Percentiles rank a stretch among this genome's conserved stretches.
Conservation (phyloP, 2,113 vertebrate species). For the Percina caprodes region DNA sequence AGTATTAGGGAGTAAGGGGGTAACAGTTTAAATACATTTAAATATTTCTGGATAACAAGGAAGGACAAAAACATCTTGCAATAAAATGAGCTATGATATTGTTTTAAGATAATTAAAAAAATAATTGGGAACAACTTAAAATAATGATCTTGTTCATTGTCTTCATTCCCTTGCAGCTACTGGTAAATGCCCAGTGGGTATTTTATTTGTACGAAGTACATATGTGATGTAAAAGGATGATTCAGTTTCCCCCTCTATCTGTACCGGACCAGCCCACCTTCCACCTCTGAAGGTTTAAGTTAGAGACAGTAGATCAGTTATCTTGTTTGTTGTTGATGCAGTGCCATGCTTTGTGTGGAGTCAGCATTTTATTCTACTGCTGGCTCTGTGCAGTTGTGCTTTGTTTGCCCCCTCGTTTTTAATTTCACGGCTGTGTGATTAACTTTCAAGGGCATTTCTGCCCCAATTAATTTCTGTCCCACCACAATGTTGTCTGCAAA, state of each 20-base stretch:
- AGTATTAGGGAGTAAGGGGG: not conserved
- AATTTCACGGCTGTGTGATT: conserved; percentile 69
- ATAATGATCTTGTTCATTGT: not conserved
- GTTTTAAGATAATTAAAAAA: too few relatives aligned
- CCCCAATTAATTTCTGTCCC: conserved; percentile 59
- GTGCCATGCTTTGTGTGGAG: not conserved
- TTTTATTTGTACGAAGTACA: not conserved
- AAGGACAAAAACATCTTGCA: not conserved
- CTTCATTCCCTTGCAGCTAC: not conserved
- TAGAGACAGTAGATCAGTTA: conserved; percentile 14
- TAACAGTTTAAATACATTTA: not conserved
- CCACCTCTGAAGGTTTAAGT: conserved; percentile 9
- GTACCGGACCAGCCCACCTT: not conserved
- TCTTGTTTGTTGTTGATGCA: conserved; percentile 28
- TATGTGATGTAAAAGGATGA: not conserved
- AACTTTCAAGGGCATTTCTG: conserved; percentile 71
- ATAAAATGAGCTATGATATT: too few relatives aligned
- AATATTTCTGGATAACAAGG: not conserved
- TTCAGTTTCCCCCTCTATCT: not conserved
- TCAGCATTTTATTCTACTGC: conserved; percentile 51
- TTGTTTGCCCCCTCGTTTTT: conserved; percentile 55
- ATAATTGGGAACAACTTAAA: too few relatives aligned
- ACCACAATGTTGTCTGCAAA: conserved; percentile 54
- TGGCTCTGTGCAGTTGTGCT: conserved; percentile 30
- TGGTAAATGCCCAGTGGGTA: not conserved